A percentile compares a stretch with the other conserved stretches of the same genome.
Conservation (phyloP, 2,888 invertebrate genomes). For the Julus scandinavius region DNA sequence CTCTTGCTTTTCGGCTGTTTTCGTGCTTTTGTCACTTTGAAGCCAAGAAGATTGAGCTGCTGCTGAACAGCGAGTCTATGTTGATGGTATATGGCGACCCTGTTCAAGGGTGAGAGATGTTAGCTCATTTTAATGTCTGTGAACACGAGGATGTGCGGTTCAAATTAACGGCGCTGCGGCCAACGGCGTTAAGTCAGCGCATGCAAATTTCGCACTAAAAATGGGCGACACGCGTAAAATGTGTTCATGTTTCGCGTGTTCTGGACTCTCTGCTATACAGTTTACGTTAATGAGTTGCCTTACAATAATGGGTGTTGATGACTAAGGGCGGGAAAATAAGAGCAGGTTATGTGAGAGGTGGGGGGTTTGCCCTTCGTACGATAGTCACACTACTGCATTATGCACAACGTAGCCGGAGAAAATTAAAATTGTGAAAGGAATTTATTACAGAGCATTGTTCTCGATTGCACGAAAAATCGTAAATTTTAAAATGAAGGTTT, state of each 20-base stretch:
- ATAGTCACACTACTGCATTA: background rate
- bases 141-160: background rate
- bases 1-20: background rate
- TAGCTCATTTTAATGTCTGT: background rate
- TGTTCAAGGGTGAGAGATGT: slow-evolving; percentile 33
- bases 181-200: slow-evolving; percentile 3
- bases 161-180: slow-evolving; percentile 9
- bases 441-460: background rate
- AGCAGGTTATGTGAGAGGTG: background rate
- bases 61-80: background rate
- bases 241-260: background rate
- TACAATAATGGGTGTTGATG: background rate
- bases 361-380: background rate
- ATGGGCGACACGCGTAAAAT: background rate
- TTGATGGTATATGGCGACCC: background rate
- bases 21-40: background rate
- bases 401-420: background rate
- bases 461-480: background rate
- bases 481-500: slow-evolving; percentile 9
- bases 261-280: background rate
- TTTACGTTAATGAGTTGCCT: slow-evolving; percentile 16
- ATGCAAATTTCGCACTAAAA: slow-evolving; percentile 18
- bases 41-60: slow-evolving; percentile 7
- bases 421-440: slow-evolving; percentile 1
- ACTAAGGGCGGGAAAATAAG: background rate